These are phyloP conservation scores for Hyalella azteca DNA, from an alignment of 2,888 invertebrate genomes.

Conservation along the genomic window DNA sequence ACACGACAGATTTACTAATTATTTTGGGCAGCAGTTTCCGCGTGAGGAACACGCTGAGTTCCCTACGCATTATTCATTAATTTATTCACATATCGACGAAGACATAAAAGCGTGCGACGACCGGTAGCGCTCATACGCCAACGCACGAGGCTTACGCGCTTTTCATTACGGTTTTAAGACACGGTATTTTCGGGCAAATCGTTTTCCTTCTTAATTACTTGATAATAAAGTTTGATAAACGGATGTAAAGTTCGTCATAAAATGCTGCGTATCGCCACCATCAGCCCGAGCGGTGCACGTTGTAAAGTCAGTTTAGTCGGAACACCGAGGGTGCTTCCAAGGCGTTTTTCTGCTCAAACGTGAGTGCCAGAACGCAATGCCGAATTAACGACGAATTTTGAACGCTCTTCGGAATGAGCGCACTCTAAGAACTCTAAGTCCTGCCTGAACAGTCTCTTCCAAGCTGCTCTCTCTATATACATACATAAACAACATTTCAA, in stretches of 20 bases:
- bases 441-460: no score
- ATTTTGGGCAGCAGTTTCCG: neutral
- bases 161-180: conserved; percentile 37
- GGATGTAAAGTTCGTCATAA: conserved; percentile 36
- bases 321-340: neutral
- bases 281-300: neutral
- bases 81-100: conserved; percentile 34
- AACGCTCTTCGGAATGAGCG: conserved; percentile 1
- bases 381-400: conserved; percentile 14
- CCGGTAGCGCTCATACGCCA: neutral
- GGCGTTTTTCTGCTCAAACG: conserved; percentile 4
- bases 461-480: no score
- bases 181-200: conserved; percentile 36
- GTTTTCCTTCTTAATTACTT: conserved; percentile 36
- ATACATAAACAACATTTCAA: no score
- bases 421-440: neutral
- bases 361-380: conserved; percentile 5
- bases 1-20: neutral
- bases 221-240: conserved; percentile 37
- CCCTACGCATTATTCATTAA: conserved; percentile 19
- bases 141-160: neutral
- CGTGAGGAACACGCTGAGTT: neutral
- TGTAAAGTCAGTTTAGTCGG: conserved; percentile 21
- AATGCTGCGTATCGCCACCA: conserved; percentile 33
- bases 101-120: conserved; percentile 24